Evolutionary conservation across 2,888 invertebrate species (phyloP).

Genomic region (Latrodectus elegans): DNA sequence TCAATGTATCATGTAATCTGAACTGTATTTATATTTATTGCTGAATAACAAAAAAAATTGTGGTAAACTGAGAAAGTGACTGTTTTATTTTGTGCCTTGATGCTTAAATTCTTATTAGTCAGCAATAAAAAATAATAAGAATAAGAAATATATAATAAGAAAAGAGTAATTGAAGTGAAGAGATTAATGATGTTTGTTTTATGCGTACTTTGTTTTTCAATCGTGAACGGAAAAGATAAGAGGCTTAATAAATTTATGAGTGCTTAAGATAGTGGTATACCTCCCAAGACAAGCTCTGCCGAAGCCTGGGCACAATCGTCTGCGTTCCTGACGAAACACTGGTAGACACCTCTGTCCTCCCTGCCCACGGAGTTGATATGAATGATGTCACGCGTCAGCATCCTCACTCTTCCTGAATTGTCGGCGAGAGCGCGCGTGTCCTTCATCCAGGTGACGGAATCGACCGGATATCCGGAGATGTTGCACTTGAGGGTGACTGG

Average conservation of each 20-base stretch:
- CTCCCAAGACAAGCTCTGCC: conserved; percentile 86
- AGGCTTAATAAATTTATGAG: too few species aligned
- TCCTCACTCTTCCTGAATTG: conserved; percentile 57
- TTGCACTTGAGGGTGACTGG: conserved; percentile 74
- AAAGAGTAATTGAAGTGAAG: background rate
- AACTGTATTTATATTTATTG: too few species aligned
- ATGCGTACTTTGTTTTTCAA: too few species aligned
- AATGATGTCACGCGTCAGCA: conserved; percentile 65
- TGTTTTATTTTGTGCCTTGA: too few species aligned
- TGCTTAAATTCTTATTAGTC: too few species aligned
- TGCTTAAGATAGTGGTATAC: conserved; percentile 76
- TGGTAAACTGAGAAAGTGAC: too few species aligned
- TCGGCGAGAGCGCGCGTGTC: conserved; percentile 62
- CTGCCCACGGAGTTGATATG: conserved; percentile 70
- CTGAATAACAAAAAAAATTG: too few species aligned
- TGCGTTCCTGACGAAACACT: conserved; percentile 89
- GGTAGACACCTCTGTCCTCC: conserved; percentile 75
- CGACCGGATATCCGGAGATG: conserved; percentile 74
- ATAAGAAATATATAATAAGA: background rate
- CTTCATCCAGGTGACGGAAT: conserved; percentile 69
- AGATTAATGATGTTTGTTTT: background rate
- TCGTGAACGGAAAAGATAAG: background rate
- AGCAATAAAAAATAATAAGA: too few species aligned
- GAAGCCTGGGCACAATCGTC: conserved; percentile 90
- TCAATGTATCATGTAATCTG: too few species aligned